Conservation (phyloP, 2,888 invertebrate genomes). For the Schizotus pectinicornis region DNA sequence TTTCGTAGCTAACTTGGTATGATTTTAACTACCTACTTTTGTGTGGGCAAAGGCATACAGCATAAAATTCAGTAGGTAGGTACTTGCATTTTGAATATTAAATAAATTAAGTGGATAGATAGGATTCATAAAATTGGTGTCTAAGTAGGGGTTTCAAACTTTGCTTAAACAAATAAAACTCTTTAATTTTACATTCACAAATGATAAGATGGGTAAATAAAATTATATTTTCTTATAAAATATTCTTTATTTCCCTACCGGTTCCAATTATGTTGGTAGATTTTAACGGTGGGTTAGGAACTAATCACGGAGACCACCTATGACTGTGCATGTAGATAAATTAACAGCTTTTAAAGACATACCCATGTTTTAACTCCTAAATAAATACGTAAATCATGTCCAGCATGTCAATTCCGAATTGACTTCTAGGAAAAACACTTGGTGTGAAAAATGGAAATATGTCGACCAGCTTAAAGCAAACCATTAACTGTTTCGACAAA, state of each 20-base stretch:
- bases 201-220: too few species aligned
- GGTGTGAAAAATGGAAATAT: slow-evolving; percentile 51
- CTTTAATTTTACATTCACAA: too few species aligned
- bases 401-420: slow-evolving; percentile 26
- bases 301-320: neutral
- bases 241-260: neutral
- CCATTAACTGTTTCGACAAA: slow-evolving; percentile 49
- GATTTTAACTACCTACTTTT: too few species aligned
- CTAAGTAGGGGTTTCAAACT: too few species aligned
- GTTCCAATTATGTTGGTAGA: too few species aligned
- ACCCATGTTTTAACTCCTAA: slow-evolving; percentile 7
- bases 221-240: slow-evolving; percentile 10
- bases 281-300: neutral
- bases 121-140: too few species aligned
- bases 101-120: too few species aligned
- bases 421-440: slow-evolving; percentile 48
- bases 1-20: too few species aligned
- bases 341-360: slow-evolving; percentile 4
- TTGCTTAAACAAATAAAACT: too few species aligned
- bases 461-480: slow-evolving; percentile 46
- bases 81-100: too few species aligned
- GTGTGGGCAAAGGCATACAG: too few species aligned
- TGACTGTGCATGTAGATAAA: neutral
- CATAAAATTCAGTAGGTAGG: too few species aligned
- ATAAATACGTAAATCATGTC: slow-evolving; percentile 26